Conservation (phyloP, 37 sponge, comb jelly and placozoan species). For the Amphimedon queenslandica region DNA sequence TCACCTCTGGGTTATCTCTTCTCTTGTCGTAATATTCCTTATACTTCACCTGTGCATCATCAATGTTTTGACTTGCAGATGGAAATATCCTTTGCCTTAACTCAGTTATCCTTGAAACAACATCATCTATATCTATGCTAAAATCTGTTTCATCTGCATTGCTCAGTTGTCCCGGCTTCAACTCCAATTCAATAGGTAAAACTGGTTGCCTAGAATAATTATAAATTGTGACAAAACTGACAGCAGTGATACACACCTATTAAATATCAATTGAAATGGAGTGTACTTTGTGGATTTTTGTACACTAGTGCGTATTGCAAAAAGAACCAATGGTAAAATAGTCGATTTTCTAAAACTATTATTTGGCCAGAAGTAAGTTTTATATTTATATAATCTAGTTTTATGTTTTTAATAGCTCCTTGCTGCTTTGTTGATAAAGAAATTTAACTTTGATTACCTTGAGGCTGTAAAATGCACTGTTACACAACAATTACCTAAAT, state of each 20-base stretch:
- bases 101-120: neutral
- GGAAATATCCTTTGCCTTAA: constrained; percentile 10
- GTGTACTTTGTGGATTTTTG: constrained; percentile 23
- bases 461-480: no score
- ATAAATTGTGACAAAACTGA: neutral
- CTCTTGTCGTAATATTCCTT: constrained; percentile 12
- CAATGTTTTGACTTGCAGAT: constrained; percentile 6
- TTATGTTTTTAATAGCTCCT: no score
- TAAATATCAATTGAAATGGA: constrained; percentile 18
- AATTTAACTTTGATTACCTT: no score
- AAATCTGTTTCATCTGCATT: neutral
- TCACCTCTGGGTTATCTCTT: neutral
- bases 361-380: no score
- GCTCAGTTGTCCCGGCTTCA: neutral
- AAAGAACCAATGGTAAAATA: neutral
- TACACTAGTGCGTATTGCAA: constrained; percentile 16
- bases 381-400: no score
- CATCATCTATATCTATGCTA: neutral
- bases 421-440: no score
- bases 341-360: no score
- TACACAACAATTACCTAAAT: no score
- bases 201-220: constrained; percentile 13
- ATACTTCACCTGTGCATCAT: constrained; percentile 10
- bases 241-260: neutral
- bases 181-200: constrained; percentile 23